Conservation (phyloP, 1,140 invertebrate genomes). For the Eulimnadia texana region DNA sequence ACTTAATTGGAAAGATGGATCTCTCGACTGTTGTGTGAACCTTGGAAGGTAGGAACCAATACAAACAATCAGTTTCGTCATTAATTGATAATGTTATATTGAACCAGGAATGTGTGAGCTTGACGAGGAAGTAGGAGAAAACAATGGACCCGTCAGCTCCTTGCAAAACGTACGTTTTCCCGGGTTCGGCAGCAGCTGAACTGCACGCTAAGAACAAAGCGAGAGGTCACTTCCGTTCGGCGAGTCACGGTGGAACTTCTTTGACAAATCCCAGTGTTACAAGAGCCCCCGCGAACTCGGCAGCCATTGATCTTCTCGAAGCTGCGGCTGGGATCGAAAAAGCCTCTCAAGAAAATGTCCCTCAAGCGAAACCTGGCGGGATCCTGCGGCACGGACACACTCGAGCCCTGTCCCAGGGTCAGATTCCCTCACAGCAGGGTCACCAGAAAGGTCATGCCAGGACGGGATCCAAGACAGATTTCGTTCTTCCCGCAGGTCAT, state of each 20-base stretch:
- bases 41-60: too few relatives aligned
- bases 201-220: neutral
- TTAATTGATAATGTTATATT: too few relatives aligned
- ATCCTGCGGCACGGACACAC: slow-evolving; percentile 53
- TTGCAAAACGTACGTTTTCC: too few relatives aligned
- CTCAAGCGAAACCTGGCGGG: neutral
- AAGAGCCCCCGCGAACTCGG: neutral
- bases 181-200: too few relatives aligned
- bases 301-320: neutral
- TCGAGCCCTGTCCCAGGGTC: slow-evolving; percentile 68
- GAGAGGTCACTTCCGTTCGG: neutral
- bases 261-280: neutral
- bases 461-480: slow-evolving; percentile 69
- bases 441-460: slow-evolving; percentile 49
- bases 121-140: too few relatives aligned
- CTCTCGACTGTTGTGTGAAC: too few relatives aligned
- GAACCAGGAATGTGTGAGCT: too few relatives aligned
- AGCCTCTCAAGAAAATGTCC: too few relatives aligned
- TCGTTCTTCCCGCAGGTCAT: slow-evolving; percentile 50
- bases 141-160: too few relatives aligned
- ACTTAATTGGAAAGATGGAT: too few relatives aligned
- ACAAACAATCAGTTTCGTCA: too few relatives aligned
- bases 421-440: slow-evolving; percentile 37
- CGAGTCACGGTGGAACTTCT: neutral
- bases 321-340: neutral